Conservation (phyloP, 2,888 invertebrate species). For the Lutraria lutraria region DNA sequence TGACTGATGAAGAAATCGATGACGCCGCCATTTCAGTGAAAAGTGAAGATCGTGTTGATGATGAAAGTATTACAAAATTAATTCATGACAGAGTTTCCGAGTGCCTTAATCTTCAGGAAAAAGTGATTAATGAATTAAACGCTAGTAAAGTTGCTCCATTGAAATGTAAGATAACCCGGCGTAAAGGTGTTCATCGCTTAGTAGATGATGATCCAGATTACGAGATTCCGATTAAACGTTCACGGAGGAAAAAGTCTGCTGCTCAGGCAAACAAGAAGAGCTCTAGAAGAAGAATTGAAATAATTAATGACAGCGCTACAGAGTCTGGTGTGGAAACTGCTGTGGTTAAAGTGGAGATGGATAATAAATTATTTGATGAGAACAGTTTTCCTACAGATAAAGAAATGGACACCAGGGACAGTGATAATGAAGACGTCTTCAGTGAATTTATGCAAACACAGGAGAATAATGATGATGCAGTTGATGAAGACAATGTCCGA, state of each 20-base stretch:
- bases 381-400: neutral
- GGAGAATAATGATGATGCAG: neutral
- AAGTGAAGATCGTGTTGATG: neutral
- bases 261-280: neutral
- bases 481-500: neutral
- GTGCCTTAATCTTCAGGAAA: constrained; percentile 5
- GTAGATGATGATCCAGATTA: constrained; percentile 2
- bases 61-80: neutral
- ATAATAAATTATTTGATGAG: neutral
- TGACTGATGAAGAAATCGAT: neutral
- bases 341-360: neutral
- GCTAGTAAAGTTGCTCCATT: neutral
- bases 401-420: neutral
- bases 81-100: constrained; percentile 27
- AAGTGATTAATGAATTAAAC: neutral
- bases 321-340: neutral
- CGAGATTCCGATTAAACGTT: neutral
- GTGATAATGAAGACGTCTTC: neutral
- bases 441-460: neutral
- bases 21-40: neutral
- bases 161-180: neutral
- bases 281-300: neutral
- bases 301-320: neutral
- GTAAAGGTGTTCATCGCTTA: neutral
- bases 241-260: neutral